Evolutionary conservation across 2,113 vertebrate genomes (phyloP).

Genomic region (Passer montanus): DNA sequence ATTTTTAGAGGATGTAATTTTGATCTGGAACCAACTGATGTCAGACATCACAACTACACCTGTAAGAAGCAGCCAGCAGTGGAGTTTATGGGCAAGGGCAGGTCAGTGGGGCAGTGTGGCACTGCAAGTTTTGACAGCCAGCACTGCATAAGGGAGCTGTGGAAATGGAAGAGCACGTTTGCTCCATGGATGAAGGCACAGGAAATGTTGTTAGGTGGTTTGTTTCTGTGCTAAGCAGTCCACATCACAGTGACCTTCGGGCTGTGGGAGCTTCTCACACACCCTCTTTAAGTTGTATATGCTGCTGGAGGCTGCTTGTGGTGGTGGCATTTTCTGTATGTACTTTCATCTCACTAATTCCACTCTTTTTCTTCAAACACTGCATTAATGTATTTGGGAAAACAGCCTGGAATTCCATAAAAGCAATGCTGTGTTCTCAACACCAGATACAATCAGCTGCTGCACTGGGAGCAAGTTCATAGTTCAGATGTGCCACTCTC

Average conservation of each 20-base stretch:
- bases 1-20: neutral
- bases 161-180: neutral
- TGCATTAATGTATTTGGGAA: neutral
- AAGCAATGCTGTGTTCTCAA: neutral
- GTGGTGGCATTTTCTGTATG: neutral
- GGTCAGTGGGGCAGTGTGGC: neutral
- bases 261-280: neutral
- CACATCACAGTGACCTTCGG: neutral
- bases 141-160: neutral
- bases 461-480: neutral
- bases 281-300: neutral
- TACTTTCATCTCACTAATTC: neutral
- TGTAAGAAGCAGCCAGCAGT: neutral
- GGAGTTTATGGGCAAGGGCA: too few species aligned
- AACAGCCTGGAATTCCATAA: neutral
- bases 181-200: neutral
- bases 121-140: neutral
- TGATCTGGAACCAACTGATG: neutral
- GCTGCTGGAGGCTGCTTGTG: neutral
- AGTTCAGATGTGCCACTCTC: neutral
- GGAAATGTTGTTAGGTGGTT: neutral
- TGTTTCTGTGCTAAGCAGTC: neutral
- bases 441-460: neutral
- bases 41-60: rapidly evolving
- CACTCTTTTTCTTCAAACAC: neutral